phyloP scores from a whole-genome alignment of 23 tunicate species.

The Halocynthia roretzi region DNA sequence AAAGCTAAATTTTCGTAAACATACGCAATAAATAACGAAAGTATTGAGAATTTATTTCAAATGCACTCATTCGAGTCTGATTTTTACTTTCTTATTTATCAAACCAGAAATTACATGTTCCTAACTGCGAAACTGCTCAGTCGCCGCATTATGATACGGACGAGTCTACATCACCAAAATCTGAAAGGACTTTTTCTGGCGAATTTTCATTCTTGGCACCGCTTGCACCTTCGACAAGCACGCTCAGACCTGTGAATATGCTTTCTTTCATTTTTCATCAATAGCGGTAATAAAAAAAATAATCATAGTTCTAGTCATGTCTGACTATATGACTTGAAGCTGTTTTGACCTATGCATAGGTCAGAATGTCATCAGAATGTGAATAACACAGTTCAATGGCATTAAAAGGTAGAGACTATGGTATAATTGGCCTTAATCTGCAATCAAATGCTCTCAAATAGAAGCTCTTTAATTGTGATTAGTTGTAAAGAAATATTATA shows the following conservation, averaged over 20 bases:
- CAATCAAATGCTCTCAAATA: no score
- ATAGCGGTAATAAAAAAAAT: no score
- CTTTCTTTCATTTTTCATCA: background rate
- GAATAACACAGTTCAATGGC: no score
- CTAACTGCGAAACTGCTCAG: slow-evolving; percentile 8
- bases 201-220: slow-evolving; percentile 52
- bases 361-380: no score
- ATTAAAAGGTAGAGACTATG: no score
- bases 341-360: no score
- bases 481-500: no score
- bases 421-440: no score
- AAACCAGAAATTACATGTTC: slow-evolving; percentile 28
- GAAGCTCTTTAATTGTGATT: no score
- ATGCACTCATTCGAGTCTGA: background rate
- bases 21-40: background rate
- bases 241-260: slow-evolving; percentile 1
- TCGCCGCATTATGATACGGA: background rate
- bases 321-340: background rate
- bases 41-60: background rate
- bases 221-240: slow-evolving; percentile 29
- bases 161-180: slow-evolving; percentile 19
- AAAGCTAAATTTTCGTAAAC: no score
- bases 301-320: background rate
- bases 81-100: background rate
- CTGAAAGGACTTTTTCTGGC: slow-evolving; percentile 29